Evolutionary conservation across 1,140 invertebrate genomes (phyloP), one percentile per base, ranked within the genome.

Genomic region (Odontomachus brunneus): DNA sequence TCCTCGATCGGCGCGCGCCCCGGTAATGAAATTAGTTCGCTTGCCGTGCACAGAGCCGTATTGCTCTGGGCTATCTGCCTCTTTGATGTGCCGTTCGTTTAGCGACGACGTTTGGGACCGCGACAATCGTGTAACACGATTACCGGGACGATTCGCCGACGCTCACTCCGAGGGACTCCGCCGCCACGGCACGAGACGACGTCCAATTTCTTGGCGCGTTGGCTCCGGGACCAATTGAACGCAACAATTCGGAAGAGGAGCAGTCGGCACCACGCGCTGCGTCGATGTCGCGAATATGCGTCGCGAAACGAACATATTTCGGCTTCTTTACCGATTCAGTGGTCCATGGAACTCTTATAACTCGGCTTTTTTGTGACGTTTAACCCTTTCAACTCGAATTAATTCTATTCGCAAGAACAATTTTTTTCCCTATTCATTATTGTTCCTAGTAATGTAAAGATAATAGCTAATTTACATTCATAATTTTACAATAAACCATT

Each of bases 31-130:
- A 78, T 82, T 72, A 63, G 60, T 82, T 88, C 57, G 76, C 53
- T 84, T 88, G 83, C 83, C 83, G 83, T 49, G 55, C 65, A 76
- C 87, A 85, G 82, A 87, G 55, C 53, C 73, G 59, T 72, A 88
- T 87, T 53, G 76, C 86, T 65, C 55, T 48, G 51, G 15, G 78
- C 78, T 44, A 75, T 88, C 65, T 65, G 83, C 60, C 73, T 69
- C 86, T 88, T 88, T 88, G 83, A 88, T 83, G 73, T 67, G 62
- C 73, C 76, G 78, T 78, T 85, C 57, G 60, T 83, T 88, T 76
- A 86, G 62, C 44, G 24, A 85, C 60, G 73, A 85, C 72, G 73
- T 67, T 76, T 33, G 65, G 60, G 57, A 85, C 67, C 59, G 59
- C 75, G 86, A 76, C 73, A 85, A 85, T 78, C 78, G 76, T 17